A percentile compares a stretch with the other conserved stretches of the same genome.
phyloP scores from a whole-genome alignment of 2,888 invertebrate genomes.

The Lysandra coridon region DNA sequence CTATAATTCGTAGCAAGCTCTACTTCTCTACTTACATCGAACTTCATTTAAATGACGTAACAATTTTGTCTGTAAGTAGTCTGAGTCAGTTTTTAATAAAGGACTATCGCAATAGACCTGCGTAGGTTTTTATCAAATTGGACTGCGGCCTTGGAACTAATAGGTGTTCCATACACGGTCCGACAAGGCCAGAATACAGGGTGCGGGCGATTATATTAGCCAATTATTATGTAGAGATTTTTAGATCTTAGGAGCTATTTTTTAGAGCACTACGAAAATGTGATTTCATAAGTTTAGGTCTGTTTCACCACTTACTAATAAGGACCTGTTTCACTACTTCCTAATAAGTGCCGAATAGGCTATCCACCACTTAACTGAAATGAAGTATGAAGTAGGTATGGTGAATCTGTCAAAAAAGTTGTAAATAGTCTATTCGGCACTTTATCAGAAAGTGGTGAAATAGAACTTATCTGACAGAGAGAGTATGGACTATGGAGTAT shows the following conservation, averaged over 20 bases:
- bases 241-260: not conserved
- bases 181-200: not conserved
- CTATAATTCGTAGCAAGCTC: too few relatives aligned
- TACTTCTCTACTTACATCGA: not conserved
- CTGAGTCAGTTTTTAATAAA: not conserved
- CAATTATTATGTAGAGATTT: not conserved
- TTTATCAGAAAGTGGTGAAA: too few relatives aligned
- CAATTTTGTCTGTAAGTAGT: not conserved
- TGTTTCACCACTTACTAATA: too few relatives aligned
- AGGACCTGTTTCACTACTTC: too few relatives aligned
- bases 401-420: too few relatives aligned
- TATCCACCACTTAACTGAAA: too few relatives aligned
- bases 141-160: constrained; percentile 2
- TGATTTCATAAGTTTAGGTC: too few relatives aligned
- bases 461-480: too few relatives aligned
- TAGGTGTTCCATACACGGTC: constrained; percentile 3
- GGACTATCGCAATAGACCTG: not conserved
- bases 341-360: too few relatives aligned
- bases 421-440: too few relatives aligned
- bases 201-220: constrained; percentile 18
- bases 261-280: not conserved
- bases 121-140: constrained; percentile 25
- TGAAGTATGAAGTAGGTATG: too few relatives aligned
- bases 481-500: too few relatives aligned
- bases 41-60: not conserved